A percentile compares a stretch with the other conserved stretches of the same genome.
phyloP scores from a whole-genome alignment of 2,113 vertebrate genomes.

The Burhinus oedicnemus region DNA sequence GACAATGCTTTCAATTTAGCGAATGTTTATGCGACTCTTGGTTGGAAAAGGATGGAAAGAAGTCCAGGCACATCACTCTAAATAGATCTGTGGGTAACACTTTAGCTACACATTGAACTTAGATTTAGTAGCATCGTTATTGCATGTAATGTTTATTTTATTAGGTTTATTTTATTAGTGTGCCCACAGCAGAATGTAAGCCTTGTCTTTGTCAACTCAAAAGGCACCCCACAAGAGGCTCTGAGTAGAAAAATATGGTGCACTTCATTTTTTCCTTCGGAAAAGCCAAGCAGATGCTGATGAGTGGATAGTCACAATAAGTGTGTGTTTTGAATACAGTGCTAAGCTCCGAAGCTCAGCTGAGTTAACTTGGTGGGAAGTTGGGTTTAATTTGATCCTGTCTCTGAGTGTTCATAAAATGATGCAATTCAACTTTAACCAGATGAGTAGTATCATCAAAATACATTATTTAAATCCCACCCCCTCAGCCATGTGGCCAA shows the following conservation, averaged over 20 bases:
- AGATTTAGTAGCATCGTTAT: conserved; percentile 65
- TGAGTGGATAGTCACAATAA: conserved; percentile 18
- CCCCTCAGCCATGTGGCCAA: conserved; percentile 46
- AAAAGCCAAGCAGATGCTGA: conserved; percentile 65
- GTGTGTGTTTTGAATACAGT: conserved; percentile 33
- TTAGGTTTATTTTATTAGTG: conserved; percentile 69
- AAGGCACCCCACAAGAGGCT: conserved; percentile 63
- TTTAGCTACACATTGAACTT: conserved; percentile 62
- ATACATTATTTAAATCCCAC: conserved; percentile 57
- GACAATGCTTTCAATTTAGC: not conserved
- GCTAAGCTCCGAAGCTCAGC: conserved; percentile 13
- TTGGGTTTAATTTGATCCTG: conserved; percentile 44
- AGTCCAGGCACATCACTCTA: conserved; percentile 39
- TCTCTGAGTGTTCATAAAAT: conserved; percentile 34
- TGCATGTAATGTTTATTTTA: conserved; percentile 70
- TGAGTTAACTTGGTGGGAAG: conserved; percentile 50
- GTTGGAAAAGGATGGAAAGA: conserved; percentile 15
- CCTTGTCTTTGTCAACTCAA: conserved; percentile 62
- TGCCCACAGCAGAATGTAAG: conserved; percentile 61
- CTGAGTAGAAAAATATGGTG: conserved; percentile 66
- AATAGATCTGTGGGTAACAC: conserved; percentile 68
- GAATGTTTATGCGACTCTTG: conserved; percentile 40
- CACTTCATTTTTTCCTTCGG: conserved; percentile 62
- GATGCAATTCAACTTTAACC: conserved; percentile 61
- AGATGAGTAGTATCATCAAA: conserved; percentile 64